Evolutionary conservation across 2,797 vertebrate genomes (phyloP).

Genomic region (Peromyscus eremicus): DNA sequence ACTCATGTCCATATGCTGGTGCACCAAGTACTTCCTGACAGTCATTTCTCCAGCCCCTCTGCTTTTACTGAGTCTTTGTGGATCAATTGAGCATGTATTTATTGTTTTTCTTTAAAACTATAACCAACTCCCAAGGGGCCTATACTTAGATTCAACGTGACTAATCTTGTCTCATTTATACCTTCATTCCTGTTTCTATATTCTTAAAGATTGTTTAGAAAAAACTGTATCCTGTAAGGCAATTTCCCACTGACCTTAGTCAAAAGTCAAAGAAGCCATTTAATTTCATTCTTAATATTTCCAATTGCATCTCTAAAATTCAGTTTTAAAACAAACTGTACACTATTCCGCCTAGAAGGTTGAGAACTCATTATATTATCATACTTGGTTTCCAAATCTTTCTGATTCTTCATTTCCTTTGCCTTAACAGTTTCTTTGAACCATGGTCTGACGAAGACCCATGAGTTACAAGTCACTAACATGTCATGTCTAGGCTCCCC

Average conservation of each 20-base stretch:
- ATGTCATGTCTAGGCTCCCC: not conserved
- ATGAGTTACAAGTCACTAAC: not conserved
- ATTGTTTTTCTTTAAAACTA: not conserved
- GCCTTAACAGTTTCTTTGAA: not conserved
- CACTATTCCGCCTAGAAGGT: not conserved
- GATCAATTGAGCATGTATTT: not conserved
- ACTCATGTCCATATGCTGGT: not conserved
- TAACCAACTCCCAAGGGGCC: not conserved
- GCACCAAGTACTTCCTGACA: not conserved
- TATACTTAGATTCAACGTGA: not conserved
- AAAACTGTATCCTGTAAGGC: not conserved
- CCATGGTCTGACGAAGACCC: not conserved
- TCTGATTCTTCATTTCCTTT: not conserved
- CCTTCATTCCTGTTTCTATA: not conserved
- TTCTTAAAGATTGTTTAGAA: not conserved
- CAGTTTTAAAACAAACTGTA: not conserved
- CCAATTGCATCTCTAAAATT: not conserved
- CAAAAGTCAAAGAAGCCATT: not conserved
- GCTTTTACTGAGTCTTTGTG: not conserved
- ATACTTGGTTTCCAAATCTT: not conserved
- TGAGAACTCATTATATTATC: not conserved
- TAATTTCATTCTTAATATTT: conserved; percentile 13
- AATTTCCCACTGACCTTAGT: not conserved
- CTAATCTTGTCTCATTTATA: not conserved
- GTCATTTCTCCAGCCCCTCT: not conserved